These are phyloP conservation scores for Kradibia gibbosae DNA, from an alignment of 1,140 invertebrate species.

Conservation along the genomic window DNA sequence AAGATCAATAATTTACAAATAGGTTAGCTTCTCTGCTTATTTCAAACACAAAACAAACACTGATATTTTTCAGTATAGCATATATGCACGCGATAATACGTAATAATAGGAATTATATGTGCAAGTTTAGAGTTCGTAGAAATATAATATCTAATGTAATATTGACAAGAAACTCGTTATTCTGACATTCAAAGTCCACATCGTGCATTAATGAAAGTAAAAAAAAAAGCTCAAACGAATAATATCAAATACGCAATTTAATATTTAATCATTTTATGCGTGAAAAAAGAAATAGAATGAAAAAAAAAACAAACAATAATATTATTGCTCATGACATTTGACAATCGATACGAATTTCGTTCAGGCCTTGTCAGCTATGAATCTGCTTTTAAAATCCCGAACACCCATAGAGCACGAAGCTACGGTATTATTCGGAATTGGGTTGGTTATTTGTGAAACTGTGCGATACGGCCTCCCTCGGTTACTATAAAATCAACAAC, in stretches of 20 bases:
- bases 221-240: no score
- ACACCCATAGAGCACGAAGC: background rate
- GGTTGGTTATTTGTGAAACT: background rate
- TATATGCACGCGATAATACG: background rate
- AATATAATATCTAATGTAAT: background rate
- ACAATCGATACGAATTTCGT: no score
- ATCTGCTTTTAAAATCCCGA: background rate
- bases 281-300: no score
- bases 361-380: no score
- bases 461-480: no score
- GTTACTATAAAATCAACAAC: background rate
- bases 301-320: no score
- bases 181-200: background rate
- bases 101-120: conserved; percentile 7
- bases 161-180: no score
- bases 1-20: background rate
- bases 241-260: no score
- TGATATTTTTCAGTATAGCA: background rate
- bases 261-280: no score
- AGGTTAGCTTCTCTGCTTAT: background rate
- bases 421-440: background rate
- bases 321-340: no score
- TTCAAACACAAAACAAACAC: background rate
- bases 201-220: background rate
- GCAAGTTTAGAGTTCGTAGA: conserved; percentile 6